These are phyloP conservation scores for Poeciliopsis gracilis DNA, from an alignment of 2,797 vertebrate genomes.

Conservation along the genomic window DNA sequence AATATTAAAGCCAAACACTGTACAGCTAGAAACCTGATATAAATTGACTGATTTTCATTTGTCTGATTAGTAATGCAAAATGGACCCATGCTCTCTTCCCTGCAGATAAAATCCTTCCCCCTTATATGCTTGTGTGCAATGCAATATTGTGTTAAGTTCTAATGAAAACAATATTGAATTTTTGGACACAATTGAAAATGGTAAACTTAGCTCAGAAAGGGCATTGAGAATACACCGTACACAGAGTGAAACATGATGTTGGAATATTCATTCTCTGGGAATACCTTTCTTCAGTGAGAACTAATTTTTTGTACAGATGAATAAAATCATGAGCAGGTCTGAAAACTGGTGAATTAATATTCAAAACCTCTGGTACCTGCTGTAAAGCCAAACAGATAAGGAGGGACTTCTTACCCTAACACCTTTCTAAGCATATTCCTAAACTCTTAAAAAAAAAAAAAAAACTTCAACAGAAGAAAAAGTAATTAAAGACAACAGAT, in stretches of 20 bases:
- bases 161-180: neutral
- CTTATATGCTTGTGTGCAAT: too few relatives aligned
- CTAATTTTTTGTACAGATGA: neutral
- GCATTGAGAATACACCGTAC: neutral
- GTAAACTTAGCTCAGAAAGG: neutral
- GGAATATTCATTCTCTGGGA: neutral
- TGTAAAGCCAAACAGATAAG: neutral
- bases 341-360: neutral
- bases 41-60: too few relatives aligned
- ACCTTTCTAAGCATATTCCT: neutral
- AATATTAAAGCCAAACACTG: too few relatives aligned
- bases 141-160: too few relatives aligned
- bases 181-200: neutral
- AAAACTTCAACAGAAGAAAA: neutral
- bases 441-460: too few relatives aligned
- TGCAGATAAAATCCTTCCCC: too few relatives aligned
- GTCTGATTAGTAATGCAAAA: too few relatives aligned
- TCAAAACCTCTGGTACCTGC: neutral
- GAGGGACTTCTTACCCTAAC: neutral
- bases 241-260: neutral
- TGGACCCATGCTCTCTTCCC: too few relatives aligned
- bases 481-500: neutral
- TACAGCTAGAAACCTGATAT: too few relatives aligned
- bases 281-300: neutral
- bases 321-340: neutral